A percentile compares a stretch with the other conserved stretches of the same genome.
phyloP scores from a whole-genome alignment of 2,113 vertebrate genomes.

The Thunnus maccoyii region DNA sequence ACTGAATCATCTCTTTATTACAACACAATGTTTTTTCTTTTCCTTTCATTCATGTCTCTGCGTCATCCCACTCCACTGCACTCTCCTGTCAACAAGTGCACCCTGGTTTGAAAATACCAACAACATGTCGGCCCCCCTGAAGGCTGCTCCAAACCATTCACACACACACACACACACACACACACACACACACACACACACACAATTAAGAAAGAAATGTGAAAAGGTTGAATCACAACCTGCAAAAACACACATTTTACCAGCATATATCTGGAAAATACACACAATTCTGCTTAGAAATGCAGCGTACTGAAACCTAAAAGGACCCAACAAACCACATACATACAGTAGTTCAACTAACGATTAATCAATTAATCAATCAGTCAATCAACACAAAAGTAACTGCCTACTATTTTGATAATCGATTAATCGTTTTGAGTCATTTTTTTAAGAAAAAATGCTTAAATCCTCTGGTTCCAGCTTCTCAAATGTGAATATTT shows the following conservation, averaged over 20 bases:
- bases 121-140: not conserved
- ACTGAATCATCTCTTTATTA: too few species aligned
- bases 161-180: too few species aligned
- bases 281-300: not conserved
- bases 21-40: not conserved
- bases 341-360: too few species aligned
- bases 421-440: too few species aligned
- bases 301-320: too few species aligned
- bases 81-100: slow-evolving; percentile 20
- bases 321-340: too few species aligned
- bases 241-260: not conserved
- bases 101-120: not conserved
- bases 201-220: not conserved
- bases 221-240: not conserved
- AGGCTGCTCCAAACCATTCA: not conserved
- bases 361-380: too few species aligned
- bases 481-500: too few species aligned
- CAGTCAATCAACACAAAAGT: too few species aligned
- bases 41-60: slow-evolving; percentile 1
- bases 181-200: not conserved
- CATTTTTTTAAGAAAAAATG: too few species aligned
- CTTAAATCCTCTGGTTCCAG: too few species aligned
- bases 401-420: too few species aligned
- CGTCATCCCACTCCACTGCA: not conserved
- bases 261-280: not conserved